Conservation (phyloP, 2,113 vertebrate genomes). For the Uria aalge region DNA sequence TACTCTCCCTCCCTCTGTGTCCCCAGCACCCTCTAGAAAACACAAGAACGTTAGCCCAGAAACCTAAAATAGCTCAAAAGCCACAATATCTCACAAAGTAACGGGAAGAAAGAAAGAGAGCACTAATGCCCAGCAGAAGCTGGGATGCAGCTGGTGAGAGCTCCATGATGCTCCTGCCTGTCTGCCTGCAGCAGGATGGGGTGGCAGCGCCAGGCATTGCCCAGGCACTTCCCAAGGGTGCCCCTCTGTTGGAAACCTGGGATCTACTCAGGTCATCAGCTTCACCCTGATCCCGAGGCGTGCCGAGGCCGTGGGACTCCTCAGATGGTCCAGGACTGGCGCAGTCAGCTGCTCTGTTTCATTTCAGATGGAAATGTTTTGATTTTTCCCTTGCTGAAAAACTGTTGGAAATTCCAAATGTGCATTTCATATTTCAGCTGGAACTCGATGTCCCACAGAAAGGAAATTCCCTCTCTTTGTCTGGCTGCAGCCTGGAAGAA, state of each 20-base stretch:
- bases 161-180: neutral
- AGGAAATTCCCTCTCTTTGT: neutral
- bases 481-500: neutral
- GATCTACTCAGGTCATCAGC: rapidly evolving
- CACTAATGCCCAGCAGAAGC: neutral
- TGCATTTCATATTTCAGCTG: neutral
- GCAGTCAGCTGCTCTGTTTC: neutral
- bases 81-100: neutral
- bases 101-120: neutral
- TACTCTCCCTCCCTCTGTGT: neutral
- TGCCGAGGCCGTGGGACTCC: neutral
- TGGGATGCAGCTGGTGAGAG: neutral
- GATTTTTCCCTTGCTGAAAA: neutral
- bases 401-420: neutral
- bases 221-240: neutral
- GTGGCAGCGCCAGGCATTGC: neutral
- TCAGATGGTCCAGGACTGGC: neutral
- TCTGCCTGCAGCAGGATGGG: neutral
- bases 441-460: neutral
- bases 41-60: neutral
- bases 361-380: neutral
- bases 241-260: neutral
- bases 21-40: neutral
- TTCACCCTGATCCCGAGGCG: neutral
- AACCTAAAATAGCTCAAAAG: neutral